Evolutionary conservation across 2,888 invertebrate species (phyloP).

Genomic region (Agrotis puta): DNA sequence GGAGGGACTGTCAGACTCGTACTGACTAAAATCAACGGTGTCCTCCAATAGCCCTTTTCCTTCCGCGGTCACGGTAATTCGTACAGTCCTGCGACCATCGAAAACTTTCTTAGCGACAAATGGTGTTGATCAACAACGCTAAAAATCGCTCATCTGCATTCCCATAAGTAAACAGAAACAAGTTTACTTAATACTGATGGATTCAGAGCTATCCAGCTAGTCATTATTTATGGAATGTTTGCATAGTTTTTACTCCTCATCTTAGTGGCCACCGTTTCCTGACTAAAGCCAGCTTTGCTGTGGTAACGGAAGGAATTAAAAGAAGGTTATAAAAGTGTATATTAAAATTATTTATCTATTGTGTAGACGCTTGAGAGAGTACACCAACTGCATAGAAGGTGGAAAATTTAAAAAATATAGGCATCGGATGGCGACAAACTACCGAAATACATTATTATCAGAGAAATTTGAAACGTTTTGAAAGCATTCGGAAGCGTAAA

Average conservation of each 20-base stretch:
- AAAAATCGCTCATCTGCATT: constrained; percentile 8
- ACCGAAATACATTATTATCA: no score
- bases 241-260: constrained; percentile 39
- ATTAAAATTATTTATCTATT: not conserved
- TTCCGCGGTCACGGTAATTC: no score
- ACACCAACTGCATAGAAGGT: no score
- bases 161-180: constrained; percentile 26
- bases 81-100: no score
- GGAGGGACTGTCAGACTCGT: no score
- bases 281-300: not conserved
- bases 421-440: no score
- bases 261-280: constrained; percentile 11
- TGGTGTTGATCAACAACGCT: not conserved
- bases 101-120: no score
- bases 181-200: constrained; percentile 58
- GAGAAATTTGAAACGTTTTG: no score
- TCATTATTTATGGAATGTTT: constrained; percentile 58
- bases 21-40: no score
- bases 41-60: no score
- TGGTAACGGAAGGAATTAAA: not conserved
- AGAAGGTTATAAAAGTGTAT: not conserved
- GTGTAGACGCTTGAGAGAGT: not conserved
- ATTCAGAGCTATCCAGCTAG: constrained; percentile 42
- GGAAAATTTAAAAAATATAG: no score
- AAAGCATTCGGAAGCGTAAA: no score